Evolutionary conservation across 2,888 invertebrate genomes (phyloP), one percentile per base, ranked within the genome.

Genomic region (Odiellus spinosus): DNA sequence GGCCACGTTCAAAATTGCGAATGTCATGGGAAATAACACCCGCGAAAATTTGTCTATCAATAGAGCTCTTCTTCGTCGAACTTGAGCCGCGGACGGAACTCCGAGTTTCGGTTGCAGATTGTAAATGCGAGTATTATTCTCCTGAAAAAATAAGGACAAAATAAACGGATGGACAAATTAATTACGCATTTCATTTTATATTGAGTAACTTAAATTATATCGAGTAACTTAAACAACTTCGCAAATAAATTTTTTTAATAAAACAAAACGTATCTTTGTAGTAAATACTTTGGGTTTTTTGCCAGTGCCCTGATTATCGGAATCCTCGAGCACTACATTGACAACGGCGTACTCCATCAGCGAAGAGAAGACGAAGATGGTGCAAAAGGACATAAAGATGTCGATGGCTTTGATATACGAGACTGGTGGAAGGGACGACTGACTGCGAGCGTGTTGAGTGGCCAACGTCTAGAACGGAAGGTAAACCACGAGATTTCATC

Each of bases 381-480:
- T 64, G 51, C 69, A 69, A 1, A 64, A 63, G 3, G 66, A 65
- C 67, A 69, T 68, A 60, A 67, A 68, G 26, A 68, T 64, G 55
- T 69, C 68, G 36, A 68, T 68, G 2, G 68, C 68, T 56, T 69
- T 91, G 40, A 90, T 70, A 64, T 91, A 91, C 1, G 90, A 90
- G 8, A 91, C 91, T 0, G 90, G 87, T 1, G 90, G 90, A 20
- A 90, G 68, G 21, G 86, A 81, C 11, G 87, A 83, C 64, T 88
- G 88, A 55, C 86, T 86, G 68, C 88, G 87, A n/a, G 88, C 88
- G 64, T 88, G 88, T 62, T 90, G 88, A 2, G 88, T 88, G 12
- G 86, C 86, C 2, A 90, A 70, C 3, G 88, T 90, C 44, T 59
- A 50, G 10, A n/a, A n/a, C 59, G 53, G 17, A 58, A 58, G 14